A percentile compares a stretch with the other conserved stretches of the same genome.
Evolutionary conservation across 2,797 vertebrate species (phyloP).

Genomic region (Pygocentrus nattereri): DNA sequence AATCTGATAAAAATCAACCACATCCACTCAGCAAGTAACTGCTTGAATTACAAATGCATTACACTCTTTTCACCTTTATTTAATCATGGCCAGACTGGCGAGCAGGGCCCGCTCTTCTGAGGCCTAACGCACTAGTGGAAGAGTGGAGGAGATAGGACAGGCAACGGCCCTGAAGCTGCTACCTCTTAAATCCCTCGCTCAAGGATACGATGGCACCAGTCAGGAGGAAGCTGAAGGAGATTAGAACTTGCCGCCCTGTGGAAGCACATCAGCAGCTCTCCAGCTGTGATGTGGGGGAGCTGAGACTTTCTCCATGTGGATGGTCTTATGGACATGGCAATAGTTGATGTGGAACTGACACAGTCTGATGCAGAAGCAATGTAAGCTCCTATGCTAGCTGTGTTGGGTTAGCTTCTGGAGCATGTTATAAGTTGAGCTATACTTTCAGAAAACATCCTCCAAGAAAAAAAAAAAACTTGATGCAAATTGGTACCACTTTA

Average conservation of each 20-base stretch:
- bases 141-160: not conserved
- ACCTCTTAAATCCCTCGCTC: not conserved
- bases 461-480: no score
- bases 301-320: not conserved
- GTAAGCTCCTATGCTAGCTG: not conserved
- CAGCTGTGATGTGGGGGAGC: not conserved
- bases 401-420: not conserved
- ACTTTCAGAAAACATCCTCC: not conserved
- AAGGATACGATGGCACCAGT: not conserved
- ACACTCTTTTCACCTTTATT: conserved; percentile 20
- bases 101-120: not conserved
- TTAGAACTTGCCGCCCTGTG: not conserved
- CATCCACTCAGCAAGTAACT: conserved; percentile 3
- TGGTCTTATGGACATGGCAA: not conserved
- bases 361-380: conserved; percentile 2
- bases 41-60: conserved; percentile 40
- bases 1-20: conserved; percentile 30
- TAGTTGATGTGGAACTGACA: conserved; percentile 6
- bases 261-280: not conserved
- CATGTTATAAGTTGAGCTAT: not conserved
- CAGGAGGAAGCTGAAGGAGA: not conserved
- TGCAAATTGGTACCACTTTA: no score
- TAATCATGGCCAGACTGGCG: not conserved
- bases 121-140: not conserved
- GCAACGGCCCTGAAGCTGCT: not conserved